These are phyloP conservation scores for Hydrotaea diabolus DNA, from an alignment of 2,888 invertebrate genomes.

Conservation along the genomic window DNA sequence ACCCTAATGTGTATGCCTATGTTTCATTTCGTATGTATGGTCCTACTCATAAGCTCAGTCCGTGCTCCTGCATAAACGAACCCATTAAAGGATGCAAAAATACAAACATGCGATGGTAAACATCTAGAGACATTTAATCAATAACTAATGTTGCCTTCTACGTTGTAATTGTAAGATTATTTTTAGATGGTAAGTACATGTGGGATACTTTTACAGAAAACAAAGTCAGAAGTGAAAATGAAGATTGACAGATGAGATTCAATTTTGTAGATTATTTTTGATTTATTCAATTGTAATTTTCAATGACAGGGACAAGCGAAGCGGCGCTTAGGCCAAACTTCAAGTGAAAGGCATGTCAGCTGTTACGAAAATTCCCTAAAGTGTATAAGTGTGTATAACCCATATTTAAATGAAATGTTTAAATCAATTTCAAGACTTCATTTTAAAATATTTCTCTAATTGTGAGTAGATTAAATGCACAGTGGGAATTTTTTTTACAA, in stretches of 20 bases:
- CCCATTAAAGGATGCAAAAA: slow-evolving; percentile 24
- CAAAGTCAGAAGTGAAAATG: neutral
- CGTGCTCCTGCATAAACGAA: slow-evolving; percentile 7
- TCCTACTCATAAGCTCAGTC: neutral
- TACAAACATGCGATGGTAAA: neutral
- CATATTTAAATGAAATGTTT: no score
- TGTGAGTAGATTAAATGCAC: no score
- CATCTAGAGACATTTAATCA: slow-evolving; percentile 1
- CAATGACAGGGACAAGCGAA: neutral
- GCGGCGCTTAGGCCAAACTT: no score
- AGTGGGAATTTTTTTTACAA: no score
- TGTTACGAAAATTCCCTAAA: no score
- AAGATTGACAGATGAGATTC: neutral
- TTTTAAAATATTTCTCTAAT: no score
- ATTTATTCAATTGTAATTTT: neutral
- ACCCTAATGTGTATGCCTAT: neutral
- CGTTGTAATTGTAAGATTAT: slow-evolving; percentile 4
- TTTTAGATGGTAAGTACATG: neutral
- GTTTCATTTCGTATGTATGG: neutral
- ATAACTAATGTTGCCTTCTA: neutral
- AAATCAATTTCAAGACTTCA: no score
- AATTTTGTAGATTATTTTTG: no score
- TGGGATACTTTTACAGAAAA: neutral
- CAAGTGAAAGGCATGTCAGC: no score
- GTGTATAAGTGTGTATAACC: no score